phyloP scores from a whole-genome alignment of 2,797 vertebrate genomes.

The Ptychadena robeensis region DNA sequence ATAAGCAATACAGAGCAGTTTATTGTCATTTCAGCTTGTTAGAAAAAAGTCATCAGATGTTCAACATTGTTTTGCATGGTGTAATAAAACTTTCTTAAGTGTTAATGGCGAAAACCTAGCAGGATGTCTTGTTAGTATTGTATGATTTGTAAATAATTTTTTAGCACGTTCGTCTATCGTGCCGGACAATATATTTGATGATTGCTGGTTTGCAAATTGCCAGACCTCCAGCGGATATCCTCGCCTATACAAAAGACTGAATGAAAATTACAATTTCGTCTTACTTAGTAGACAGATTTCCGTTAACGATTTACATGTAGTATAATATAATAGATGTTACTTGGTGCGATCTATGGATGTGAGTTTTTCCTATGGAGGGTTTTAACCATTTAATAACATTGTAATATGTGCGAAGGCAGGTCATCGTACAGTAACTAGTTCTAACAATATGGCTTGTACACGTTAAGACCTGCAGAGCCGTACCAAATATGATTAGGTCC shows the following conservation, averaged over 20 bases:
- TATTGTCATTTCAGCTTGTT: constrained; percentile 71
- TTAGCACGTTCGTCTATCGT: constrained; percentile 8
- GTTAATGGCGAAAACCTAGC: constrained; percentile 40
- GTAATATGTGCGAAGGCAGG: constrained; percentile 83
- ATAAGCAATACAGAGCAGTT: constrained; percentile 70
- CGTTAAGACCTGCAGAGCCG: constrained; percentile 81
- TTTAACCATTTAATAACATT: constrained; percentile 84
- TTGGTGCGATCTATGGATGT: neutral
- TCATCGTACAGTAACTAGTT: constrained; percentile 82
- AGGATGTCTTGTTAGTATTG: constrained; percentile 48
- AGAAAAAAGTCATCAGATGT: constrained; percentile 64
- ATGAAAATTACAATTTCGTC: neutral
- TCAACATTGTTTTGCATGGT: constrained; percentile 48
- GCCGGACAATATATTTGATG: constrained; percentile 17
- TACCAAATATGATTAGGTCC: constrained; percentile 78
- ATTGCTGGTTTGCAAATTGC: neutral
- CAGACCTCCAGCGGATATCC: neutral
- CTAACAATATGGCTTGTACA: constrained; percentile 86
- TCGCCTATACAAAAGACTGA: neutral
- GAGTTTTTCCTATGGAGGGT: constrained; percentile 64
- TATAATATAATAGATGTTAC: too few species aligned
- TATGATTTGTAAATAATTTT: constrained; percentile 65
- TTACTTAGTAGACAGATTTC: neutral
- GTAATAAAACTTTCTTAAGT: constrained; percentile 27
- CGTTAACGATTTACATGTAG: neutral